A percentile compares a stretch with the other conserved stretches of the same genome.
phyloP scores from a whole-genome alignment of 2,888 invertebrate genomes.

The Pimpla rufipes region DNA sequence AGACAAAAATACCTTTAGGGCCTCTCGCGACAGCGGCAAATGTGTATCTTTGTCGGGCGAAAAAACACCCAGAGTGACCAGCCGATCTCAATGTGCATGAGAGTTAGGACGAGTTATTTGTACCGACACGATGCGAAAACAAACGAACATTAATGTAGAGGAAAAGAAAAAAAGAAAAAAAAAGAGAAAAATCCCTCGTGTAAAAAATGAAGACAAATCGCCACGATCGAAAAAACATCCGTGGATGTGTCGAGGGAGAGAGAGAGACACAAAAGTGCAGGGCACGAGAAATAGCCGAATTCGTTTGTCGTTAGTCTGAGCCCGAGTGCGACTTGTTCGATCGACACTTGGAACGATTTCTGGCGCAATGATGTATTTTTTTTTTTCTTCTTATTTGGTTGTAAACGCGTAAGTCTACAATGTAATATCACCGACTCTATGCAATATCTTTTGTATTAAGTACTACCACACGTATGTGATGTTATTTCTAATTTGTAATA shows the following conservation, averaged over 20 bases:
- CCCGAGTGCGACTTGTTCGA: not conserved
- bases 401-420: constrained; percentile 64
- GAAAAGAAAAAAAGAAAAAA: constrained; percentile 8
- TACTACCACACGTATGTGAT: constrained; percentile 76
- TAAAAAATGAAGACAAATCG: constrained; percentile 35
- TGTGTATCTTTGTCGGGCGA: constrained; percentile 34
- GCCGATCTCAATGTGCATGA: constrained; percentile 73
- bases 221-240: constrained; percentile 40
- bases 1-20: constrained; percentile 48
- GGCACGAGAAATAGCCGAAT: constrained; percentile 4
- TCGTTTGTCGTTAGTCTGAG: constrained; percentile 1
- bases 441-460: constrained; percentile 77
- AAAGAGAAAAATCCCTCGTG: constrained; percentile 23
- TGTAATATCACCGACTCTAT: constrained; percentile 73
- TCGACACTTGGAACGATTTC: constrained; percentile 41
- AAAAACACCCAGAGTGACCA: constrained; percentile 73
- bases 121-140: constrained; percentile 33
- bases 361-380: constrained; percentile 5
- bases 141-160: constrained; percentile 17
- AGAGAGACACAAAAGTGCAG: not conserved
- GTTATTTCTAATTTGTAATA: constrained; percentile 80
- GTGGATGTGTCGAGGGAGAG: constrained; percentile 37
- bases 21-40: constrained; percentile 14
- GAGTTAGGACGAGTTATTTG: constrained; percentile 61
- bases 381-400: constrained; percentile 38